These are phyloP conservation scores for Tursiops truncatus DNA, from an alignment of 2,113 vertebrate species.

Conservation along the genomic window DNA sequence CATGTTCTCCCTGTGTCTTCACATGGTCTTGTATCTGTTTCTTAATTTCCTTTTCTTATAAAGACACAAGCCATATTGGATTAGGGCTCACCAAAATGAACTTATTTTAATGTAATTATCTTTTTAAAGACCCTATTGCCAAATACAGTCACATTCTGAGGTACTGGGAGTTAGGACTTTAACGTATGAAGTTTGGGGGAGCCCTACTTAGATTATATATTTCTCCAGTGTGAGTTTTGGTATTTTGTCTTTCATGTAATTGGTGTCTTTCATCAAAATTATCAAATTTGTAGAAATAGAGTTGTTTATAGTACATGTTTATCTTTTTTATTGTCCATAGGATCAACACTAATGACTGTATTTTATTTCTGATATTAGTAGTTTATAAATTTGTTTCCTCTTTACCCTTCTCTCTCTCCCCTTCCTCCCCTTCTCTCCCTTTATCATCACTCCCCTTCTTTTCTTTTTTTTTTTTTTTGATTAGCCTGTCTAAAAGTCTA, in stretches of 20 bases:
- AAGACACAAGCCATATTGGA: neutral
- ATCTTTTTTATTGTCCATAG: neutral
- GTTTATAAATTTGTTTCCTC: no score
- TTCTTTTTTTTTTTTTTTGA: no score
- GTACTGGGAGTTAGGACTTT: neutral
- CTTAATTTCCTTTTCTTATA: neutral
- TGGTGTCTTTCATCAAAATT: neutral
- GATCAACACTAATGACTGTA: neutral
- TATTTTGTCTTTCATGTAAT: neutral
- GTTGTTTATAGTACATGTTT: neutral
- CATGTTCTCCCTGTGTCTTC: neutral
- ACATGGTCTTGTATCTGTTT: neutral
- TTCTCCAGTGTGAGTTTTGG: neutral
- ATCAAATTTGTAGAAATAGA: neutral
- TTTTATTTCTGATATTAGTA: neutral
- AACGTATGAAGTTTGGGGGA: neutral
- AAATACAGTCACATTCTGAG: neutral
- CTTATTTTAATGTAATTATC: neutral
- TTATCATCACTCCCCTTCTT: no score
- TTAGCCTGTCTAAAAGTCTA: no score
- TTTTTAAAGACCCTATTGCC: neutral
- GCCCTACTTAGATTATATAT: neutral
- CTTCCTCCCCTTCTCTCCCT: no score
- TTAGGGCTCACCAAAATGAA: neutral
- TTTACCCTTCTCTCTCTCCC: no score